phyloP scores from a whole-genome alignment of 2,888 invertebrate species.

The Megamerina dolium region DNA sequence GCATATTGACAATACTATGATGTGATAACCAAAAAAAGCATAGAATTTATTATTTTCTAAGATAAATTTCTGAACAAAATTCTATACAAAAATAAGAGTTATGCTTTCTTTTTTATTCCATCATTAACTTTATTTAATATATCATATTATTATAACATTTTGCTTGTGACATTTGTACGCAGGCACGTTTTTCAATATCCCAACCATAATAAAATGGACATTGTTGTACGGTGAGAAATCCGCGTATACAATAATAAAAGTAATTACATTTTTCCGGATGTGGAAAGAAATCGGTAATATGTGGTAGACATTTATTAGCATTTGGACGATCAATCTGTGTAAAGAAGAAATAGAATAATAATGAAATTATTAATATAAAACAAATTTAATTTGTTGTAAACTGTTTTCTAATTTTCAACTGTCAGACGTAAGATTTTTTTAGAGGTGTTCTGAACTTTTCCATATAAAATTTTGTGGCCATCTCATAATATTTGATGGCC shows the following conservation, averaged over 20 bases:
- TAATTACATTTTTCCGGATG: conserved; percentile 45
- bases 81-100: no score
- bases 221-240: conserved; percentile 43
- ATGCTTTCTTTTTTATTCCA: no score
- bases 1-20: no score
- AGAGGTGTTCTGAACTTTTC: no score
- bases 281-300: conserved; percentile 40
- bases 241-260: conserved; percentile 45
- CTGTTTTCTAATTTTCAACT: background rate
- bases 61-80: no score
- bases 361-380: background rate
- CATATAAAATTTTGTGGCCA: no score
- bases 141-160: conserved; percentile 32
- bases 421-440: no score
- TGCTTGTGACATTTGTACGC: conserved; percentile 36
- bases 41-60: no score
- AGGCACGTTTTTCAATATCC: conserved; percentile 40
- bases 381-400: background rate
- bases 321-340: conserved; percentile 27
- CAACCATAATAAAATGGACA: conserved; percentile 46
- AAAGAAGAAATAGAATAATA: background rate
- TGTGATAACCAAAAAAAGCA: no score
- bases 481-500: no score
- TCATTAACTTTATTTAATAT: no score
- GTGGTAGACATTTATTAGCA: conserved; percentile 33